Evolutionary conservation across 2,797 vertebrate genomes (phyloP).

Genomic region (Bryconaethiops microstoma): DNA sequence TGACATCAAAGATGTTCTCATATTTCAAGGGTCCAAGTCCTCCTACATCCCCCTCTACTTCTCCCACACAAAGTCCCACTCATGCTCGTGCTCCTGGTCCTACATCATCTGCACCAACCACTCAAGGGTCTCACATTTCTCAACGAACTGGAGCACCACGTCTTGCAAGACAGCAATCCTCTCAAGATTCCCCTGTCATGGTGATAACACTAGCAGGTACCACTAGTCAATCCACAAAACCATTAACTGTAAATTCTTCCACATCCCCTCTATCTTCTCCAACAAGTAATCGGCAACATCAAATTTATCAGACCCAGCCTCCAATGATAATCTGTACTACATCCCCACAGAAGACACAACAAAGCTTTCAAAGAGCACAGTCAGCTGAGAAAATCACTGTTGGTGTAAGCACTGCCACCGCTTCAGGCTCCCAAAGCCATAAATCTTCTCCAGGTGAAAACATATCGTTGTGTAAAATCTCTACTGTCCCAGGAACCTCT

Average conservation of each 20-base stretch:
- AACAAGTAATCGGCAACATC: conserved; percentile 81
- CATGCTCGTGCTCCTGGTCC: conserved; percentile 69
- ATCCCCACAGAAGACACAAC: conserved; percentile 75
- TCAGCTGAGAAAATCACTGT: conserved; percentile 78
- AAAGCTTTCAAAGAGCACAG: conserved; percentile 76
- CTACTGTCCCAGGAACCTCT: conserved; percentile 85
- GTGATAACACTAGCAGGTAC: conserved; percentile 88
- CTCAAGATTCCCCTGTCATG: conserved; percentile 90
- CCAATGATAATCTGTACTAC: conserved; percentile 74
- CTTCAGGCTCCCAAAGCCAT: conserved; percentile 80
- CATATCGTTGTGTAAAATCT: conserved; percentile 90
- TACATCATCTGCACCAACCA: conserved; percentile 71
- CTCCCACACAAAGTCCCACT: conserved; percentile 89
- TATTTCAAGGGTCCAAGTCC: conserved; percentile 89
- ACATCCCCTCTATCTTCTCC: conserved; percentile 91
- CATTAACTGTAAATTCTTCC: conserved; percentile 84
- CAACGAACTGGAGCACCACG: conserved; percentile 83
- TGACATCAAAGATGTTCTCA: conserved; percentile 83
- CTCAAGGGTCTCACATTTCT: conserved; percentile 84
- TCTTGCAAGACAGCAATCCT: conserved; percentile 88
- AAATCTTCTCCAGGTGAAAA: conserved; percentile 86
- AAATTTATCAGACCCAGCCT: conserved; percentile 80
- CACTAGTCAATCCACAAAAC: conserved; percentile 82
- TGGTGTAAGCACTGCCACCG: conserved; percentile 71
- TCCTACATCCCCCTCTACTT: conserved; percentile 84